A percentile compares a stretch with the other conserved stretches of the same genome.
These are phyloP conservation scores for Tetranychus urticae DNA, from an alignment of 1,140 invertebrate genomes.

Conservation along the genomic window DNA sequence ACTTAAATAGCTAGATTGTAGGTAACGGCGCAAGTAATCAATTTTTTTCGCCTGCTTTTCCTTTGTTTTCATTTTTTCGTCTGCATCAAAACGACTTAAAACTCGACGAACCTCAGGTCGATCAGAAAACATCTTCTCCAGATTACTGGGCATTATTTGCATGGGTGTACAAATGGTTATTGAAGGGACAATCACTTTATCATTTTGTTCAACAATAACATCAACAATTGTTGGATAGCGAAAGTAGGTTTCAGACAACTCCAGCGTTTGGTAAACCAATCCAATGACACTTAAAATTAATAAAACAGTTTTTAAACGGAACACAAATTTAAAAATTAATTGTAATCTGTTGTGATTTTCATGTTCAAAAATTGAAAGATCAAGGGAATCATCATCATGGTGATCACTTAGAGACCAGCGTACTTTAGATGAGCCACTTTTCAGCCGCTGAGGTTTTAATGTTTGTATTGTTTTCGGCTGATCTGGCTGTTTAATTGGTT, in stretches of 20 bases:
- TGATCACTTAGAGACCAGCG: too few relatives aligned
- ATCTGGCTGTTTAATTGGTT: too few relatives aligned
- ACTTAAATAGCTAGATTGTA: background rate
- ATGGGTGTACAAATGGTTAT: background rate
- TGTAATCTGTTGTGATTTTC: too few relatives aligned
- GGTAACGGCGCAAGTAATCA: background rate
- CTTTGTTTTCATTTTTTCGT: background rate
- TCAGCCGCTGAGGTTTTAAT: too few relatives aligned
- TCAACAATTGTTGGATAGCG: background rate
- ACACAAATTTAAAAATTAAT: too few relatives aligned
- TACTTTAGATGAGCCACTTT: too few relatives aligned
- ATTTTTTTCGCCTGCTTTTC: too few relatives aligned
- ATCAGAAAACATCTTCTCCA: background rate
- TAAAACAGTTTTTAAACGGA: too few relatives aligned
- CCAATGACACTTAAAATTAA: background rate
- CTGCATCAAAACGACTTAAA: background rate
- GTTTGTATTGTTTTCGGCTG: too few relatives aligned
- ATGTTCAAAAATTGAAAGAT: too few relatives aligned
- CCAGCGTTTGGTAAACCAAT: background rate
- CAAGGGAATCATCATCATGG: too few relatives aligned
- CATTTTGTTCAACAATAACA: background rate
- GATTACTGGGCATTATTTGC: background rate
- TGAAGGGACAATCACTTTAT: background rate
- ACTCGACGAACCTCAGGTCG: background rate
- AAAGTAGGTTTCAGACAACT: background rate